Base-by-base conservation (phyloP, 2,113 vertebrate species). In the Dasypus novemcinctus region DNA sequence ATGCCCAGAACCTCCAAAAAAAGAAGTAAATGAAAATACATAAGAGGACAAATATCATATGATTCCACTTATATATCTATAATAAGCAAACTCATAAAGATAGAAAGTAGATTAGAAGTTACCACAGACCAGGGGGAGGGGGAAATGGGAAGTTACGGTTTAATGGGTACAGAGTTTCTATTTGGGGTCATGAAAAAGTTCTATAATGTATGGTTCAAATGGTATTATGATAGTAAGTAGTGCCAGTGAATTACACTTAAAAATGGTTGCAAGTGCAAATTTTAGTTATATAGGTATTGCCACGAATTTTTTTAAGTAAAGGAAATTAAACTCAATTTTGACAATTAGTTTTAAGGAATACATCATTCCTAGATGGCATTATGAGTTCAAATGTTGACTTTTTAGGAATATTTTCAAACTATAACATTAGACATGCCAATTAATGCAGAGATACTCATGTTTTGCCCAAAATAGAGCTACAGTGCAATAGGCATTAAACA, bases 341-440 rank as follows among this genome's bases (percentile, higher is more conserved):
- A 75, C 36, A 82, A 74, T 92, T 80, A 64, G 33, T 41, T 85
- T 94, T 88, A 85, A 79, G n/a, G 21, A 68, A 61, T 72, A 88
- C 4, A 61, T 31, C 23, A 71, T 20, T 83, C 91, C 17, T 43
- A 83, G n/a, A 18, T 36, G 17, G 15, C n/a, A 91, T 49, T 93
- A 33, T 49, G 80, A 82, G 18, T 87, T 57, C 75, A 97, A 94
- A 90, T 0, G 10, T 0, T 59, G 52, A 15, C 11, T 59, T 75
- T 75, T 72, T 31, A 36, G 27, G 7, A 71, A 25, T 25, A 1
- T 84, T 75, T 96, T 63, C 66, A 85, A 92, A 63, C 23, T 57
- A 31, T 63, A 71, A 31, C 5, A 6, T 20, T 83, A 64, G 21
- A 86, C 9, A 75, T 17, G 41, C 46, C 4, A n/a, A 82, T 92